Percentiles rank a stretch among this genome's conserved stretches.
Evolutionary conservation across 2,888 invertebrate species (phyloP).

Genomic region (Eumerus sabulonum): DNA sequence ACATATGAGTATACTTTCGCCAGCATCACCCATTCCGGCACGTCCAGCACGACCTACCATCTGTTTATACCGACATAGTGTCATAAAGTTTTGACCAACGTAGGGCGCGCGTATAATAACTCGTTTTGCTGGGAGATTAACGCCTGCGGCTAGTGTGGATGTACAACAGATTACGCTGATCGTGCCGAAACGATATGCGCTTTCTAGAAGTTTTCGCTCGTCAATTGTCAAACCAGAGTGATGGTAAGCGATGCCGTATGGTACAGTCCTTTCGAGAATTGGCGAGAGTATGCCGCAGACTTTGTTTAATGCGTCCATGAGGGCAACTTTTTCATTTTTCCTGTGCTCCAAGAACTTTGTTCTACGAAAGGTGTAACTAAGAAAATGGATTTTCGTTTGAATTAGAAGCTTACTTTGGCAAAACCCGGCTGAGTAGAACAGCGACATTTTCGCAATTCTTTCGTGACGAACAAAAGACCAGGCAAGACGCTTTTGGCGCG

Average conservation of each 20-base stretch:
- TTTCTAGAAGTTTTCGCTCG: constrained; percentile 91
- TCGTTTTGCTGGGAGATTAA: constrained; percentile 95
- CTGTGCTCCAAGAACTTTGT: constrained; percentile 82
- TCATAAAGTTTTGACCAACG: constrained; percentile 87
- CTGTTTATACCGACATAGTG: constrained; percentile 92
- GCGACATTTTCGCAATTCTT: constrained; percentile 96
- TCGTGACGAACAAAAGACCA: constrained; percentile 96
- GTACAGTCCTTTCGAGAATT: constrained; percentile 84
- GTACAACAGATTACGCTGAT: constrained; percentile 95
- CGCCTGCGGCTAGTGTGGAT: constrained; percentile 98
- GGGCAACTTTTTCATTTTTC: constrained; percentile 81
- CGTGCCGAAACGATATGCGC: constrained; percentile 89
- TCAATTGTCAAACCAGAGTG: constrained; percentile 94
- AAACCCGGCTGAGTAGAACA: constrained; percentile 84
- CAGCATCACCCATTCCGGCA: constrained; percentile 89
- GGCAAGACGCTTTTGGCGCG: constrained; percentile 87
- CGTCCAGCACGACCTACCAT: constrained; percentile 97
- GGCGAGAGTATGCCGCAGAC: constrained; percentile 84
- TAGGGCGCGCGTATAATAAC: constrained; percentile 93
- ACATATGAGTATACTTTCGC: constrained; percentile 93
- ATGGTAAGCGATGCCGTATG: constrained; percentile 94
- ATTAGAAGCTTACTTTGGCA: constrained; percentile 74
- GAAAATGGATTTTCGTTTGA: not conserved
- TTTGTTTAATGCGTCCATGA: constrained; percentile 84
- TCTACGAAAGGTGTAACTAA: constrained; percentile 54